phyloP scores from a whole-genome alignment of 53 echinoderm and acorn worm genomes.

The Echinometra lucunter region DNA sequence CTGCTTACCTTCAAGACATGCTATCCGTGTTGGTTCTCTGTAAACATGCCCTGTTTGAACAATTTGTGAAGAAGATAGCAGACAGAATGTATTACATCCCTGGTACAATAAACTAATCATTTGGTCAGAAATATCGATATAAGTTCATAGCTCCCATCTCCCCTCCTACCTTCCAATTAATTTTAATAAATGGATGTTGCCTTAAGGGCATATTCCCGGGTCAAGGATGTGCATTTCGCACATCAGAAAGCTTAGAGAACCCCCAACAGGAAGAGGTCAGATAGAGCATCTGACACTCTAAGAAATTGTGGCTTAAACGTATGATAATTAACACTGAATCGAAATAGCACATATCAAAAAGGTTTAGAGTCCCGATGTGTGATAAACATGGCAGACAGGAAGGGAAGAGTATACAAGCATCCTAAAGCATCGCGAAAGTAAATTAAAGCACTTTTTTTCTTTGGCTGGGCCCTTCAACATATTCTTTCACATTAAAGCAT shows the following conservation, averaged over 20 bases:
- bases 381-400: too few relatives aligned
- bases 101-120: not conserved
- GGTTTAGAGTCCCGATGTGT: too few relatives aligned
- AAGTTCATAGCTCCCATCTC: not conserved
- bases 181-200: slow-evolving; percentile 26
- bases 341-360: not conserved
- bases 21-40: too few relatives aligned
- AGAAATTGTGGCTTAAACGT: not conserved
- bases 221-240: slow-evolving; percentile 42
- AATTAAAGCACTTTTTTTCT: too few relatives aligned
- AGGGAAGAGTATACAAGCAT: too few relatives aligned
- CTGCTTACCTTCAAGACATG: too few relatives aligned
- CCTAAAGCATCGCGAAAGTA: too few relatives aligned
- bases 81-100: not conserved
- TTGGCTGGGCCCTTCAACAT: too few relatives aligned
- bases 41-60: too few relatives aligned
- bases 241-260: not conserved
- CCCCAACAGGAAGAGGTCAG: slow-evolving; percentile 1
- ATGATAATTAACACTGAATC: not conserved
- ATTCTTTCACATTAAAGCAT: too few relatives aligned
- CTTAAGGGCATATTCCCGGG: slow-evolving; percentile 24
- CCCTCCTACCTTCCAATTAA: not conserved
- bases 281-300: not conserved
- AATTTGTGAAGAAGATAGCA: not conserved
- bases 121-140: not conserved